These are phyloP conservation scores for Nannoperca obscura DNA, from an alignment of 2,797 vertebrate genomes.

Conservation along the genomic window DNA sequence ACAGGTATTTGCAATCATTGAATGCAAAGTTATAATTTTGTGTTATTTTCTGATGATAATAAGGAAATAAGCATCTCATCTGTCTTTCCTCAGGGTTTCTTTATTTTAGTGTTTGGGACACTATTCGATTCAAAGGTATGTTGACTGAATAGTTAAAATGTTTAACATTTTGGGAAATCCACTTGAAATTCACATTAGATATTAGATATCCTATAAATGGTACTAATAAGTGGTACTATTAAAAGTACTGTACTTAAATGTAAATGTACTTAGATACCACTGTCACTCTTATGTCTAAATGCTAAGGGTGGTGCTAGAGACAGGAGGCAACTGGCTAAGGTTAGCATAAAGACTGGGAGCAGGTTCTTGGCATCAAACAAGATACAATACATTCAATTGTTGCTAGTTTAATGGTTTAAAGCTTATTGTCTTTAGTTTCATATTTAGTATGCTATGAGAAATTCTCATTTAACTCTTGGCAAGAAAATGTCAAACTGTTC, in stretches of 20 bases:
- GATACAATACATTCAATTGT: background rate
- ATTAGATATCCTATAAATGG: background rate
- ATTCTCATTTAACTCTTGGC: background rate
- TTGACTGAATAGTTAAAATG: constrained; percentile 1
- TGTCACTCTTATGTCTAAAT: background rate
- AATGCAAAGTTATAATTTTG: background rate
- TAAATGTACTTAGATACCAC: no score
- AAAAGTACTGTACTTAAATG: background rate
- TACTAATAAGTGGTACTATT: background rate
- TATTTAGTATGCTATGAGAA: background rate
- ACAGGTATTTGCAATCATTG: constrained; percentile 74
- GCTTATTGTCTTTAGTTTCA: background rate
- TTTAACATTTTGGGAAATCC: background rate
- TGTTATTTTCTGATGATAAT: background rate
- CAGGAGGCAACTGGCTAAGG: no score
- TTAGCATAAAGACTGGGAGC: no score
- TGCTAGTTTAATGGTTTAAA: background rate
- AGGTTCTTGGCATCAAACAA: background rate
- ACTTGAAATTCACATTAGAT: background rate
- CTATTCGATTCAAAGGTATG: constrained; percentile 82
- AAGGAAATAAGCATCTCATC: background rate
- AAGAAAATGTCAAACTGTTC: background rate
- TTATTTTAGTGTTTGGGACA: constrained; percentile 83
- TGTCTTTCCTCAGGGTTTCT: constrained; percentile 85
- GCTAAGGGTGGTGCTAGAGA: no score